phyloP scores from a whole-genome alignment of 2,113 vertebrate species.

The Alces alces region DNA sequence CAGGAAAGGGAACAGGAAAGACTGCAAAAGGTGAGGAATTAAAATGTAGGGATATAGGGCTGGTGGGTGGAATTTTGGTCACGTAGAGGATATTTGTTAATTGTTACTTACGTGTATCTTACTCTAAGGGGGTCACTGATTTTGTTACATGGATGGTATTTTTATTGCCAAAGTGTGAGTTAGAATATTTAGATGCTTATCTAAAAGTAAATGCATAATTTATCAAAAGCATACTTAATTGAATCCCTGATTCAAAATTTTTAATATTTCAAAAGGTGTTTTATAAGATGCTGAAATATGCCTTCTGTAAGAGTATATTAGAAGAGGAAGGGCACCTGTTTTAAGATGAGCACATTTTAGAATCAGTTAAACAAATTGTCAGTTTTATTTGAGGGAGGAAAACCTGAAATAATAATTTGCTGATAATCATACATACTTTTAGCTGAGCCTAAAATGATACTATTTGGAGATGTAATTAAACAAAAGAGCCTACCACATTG shows the following conservation, averaged over 20 bases:
- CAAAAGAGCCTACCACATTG: slow-evolving; percentile 31
- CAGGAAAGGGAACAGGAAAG: slow-evolving; percentile 91
- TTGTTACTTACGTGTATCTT: not conserved
- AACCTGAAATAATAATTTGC: not conserved
- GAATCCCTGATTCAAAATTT: slow-evolving; percentile 7
- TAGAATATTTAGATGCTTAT: not conserved
- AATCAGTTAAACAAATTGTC: not conserved
- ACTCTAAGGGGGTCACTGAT: not conserved
- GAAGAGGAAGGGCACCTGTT: slow-evolving; percentile 11
- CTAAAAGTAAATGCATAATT: slow-evolving; percentile 16
- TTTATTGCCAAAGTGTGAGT: not conserved
- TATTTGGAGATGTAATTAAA: not conserved
- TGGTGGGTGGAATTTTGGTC: not conserved
- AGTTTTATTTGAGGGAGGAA: slow-evolving; percentile 15
- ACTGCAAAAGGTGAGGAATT: slow-evolving; percentile 84
- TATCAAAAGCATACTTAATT: not conserved
- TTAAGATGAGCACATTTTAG: slow-evolving; percentile 17
- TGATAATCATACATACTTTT: not conserved
- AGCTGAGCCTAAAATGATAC: not conserved
- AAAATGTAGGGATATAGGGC: rapidly evolving
- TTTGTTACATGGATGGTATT: not conserved
- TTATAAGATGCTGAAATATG: not conserved
- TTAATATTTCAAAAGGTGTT: not conserved
- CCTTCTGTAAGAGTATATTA: not conserved
- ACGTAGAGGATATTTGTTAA: not conserved